A percentile compares a stretch with the other conserved stretches of the same genome.
Evolutionary conservation across 2,797 vertebrate genomes (phyloP).

Genomic region (Gymnoscopelus braueri): DNA sequence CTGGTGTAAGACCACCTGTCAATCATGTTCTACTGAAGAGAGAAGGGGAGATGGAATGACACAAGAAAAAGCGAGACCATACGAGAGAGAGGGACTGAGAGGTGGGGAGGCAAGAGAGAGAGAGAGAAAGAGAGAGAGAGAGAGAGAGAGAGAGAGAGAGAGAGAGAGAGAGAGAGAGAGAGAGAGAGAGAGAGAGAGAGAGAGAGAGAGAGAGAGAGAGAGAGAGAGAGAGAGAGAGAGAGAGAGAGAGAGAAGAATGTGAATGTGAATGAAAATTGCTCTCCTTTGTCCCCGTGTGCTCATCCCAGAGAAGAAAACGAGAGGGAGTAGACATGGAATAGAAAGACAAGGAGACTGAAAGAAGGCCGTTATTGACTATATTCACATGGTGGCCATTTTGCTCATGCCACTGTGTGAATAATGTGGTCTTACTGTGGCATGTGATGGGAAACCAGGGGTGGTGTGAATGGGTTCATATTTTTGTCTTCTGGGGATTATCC

Average conservation of each 20-base stretch:
- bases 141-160: neutral
- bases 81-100: neutral
- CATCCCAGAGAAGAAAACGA: constrained; percentile 30
- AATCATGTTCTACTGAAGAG: too few relatives aligned
- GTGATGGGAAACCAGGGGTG: too few relatives aligned
- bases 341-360: constrained; percentile 25
- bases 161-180: constrained; percentile 11
- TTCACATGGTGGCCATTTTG: too few relatives aligned
- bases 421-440: too few relatives aligned
- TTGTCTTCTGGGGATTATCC: constrained; percentile 21
- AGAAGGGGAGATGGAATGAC: too few relatives aligned
- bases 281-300: constrained; percentile 21
- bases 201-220: neutral
- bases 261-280: constrained; percentile 3
- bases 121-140: constrained; percentile 9
- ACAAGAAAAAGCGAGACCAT: too few relatives aligned
- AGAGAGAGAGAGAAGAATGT: neutral
- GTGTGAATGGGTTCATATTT: constrained; percentile 16
- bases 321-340: constrained; percentile 25
- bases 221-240: constrained; percentile 2
- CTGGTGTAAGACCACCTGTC: too few relatives aligned
- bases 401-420: too few relatives aligned
- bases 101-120: neutral
- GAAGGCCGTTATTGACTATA: constrained; percentile 10
- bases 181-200: constrained; percentile 2